Evolutionary conservation across 2,888 invertebrate genomes (phyloP), one percentile per base, ranked within the genome.

Genomic region (Apomyelois bistriatella): DNA sequence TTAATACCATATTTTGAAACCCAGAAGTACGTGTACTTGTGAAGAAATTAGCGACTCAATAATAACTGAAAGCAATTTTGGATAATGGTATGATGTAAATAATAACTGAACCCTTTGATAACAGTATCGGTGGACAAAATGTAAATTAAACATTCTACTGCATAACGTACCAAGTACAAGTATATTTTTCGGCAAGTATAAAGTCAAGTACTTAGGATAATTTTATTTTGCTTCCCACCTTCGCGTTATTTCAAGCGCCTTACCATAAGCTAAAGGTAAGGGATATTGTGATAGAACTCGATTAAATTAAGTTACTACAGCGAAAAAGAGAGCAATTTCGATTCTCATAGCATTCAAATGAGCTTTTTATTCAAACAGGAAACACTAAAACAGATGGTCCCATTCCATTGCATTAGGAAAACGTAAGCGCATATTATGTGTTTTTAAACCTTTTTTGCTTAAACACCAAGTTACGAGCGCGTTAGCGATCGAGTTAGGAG

Each of bases 321-420:
- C 79, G 81, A 82, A 83, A 86, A 84, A 79, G 82, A 81, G 84
- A 82, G 82, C 85, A 81, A 85, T 86, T 87, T 75, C 86, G 83
- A 89, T 88, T 84, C 87, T 79, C 86, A 82, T 87, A 82, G 88
- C 85, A 88, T 89, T 85, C 84, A 88, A 88, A 89, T 86, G 88
- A 88, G 84, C 79, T 82, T 87, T 88, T 88, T 88, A 88, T 88
- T 86, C 87, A 87, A 87, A 88, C 79, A 71, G 73, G 74, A 74
- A 78, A 82, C 82, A 82, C 78, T 84, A 80, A 85, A 82, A 81
- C 79, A 82, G 79, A 81, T 69, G 75, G 74, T 77, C 74, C 63
- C 67, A 67, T 72, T 72, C 71, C 75, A 76, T 76, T 73, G 77
- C 73, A 63, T 67, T 66, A 65, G 64, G 72, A 66, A 71, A 74